phyloP scores from a whole-genome alignment of 1,140 invertebrate genomes.

The Ips typographus region DNA sequence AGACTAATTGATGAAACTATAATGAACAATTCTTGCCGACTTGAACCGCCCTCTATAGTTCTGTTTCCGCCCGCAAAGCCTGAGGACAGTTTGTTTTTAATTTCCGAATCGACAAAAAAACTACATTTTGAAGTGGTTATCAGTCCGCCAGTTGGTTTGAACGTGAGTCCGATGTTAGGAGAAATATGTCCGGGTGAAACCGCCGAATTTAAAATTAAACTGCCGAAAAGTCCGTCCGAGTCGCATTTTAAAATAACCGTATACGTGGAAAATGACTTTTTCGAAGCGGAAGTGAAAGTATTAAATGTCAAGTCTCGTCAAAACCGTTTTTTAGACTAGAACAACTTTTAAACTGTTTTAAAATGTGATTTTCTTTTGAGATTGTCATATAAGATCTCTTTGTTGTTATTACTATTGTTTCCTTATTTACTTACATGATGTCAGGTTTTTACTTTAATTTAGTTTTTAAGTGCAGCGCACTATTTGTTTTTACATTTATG shows the following conservation, averaged over 20 bases:
- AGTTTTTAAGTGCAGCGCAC: too few species aligned
- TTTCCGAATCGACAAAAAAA: conserved; percentile 30
- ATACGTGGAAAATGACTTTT: conserved; percentile 40
- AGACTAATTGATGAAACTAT: conserved; percentile 13
- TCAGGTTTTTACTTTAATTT: too few species aligned
- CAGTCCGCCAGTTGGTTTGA: conserved; percentile 25
- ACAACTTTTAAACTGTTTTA: conserved; percentile 21
- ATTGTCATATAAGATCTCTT: background rate
- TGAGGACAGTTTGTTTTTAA: conserved; percentile 39
- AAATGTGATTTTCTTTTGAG: conserved; percentile 8
- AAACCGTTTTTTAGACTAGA: conserved; percentile 29
- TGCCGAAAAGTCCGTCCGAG: conserved; percentile 10
- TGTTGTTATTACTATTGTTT: too few species aligned
- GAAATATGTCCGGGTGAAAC: conserved; percentile 34
- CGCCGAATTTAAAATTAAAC: conserved; percentile 33
- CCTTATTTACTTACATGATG: too few species aligned
- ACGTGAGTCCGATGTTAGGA: conserved; percentile 35
- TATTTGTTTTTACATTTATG: too few species aligned
- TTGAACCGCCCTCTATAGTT: conserved; percentile 39
- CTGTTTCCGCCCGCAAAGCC: conserved; percentile 38
- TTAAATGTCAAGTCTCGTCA: background rate
- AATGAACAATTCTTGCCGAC: conserved; percentile 23
- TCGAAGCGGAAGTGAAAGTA: conserved; percentile 39
- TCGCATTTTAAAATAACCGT: conserved; percentile 35
- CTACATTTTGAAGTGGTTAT: conserved; percentile 37